phyloP scores from a whole-genome alignment of 2,113 vertebrate species.

The Heterotis niloticus region DNA sequence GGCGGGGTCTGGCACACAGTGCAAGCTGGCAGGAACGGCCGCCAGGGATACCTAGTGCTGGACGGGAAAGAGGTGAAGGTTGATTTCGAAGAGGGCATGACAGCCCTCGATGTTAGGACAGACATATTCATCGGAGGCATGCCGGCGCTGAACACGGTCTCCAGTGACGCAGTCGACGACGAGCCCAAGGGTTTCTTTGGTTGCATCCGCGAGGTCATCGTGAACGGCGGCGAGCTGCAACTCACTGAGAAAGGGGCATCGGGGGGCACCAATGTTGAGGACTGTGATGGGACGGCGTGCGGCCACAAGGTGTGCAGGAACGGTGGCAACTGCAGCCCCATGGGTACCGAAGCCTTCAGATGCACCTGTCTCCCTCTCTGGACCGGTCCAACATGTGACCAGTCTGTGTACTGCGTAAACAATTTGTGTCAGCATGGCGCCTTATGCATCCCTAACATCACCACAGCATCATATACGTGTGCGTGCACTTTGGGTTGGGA shows the following conservation, averaged over 20 bases:
- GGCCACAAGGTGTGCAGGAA: conserved; percentile 76
- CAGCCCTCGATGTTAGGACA: conserved; percentile 60
- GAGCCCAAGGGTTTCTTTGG: conserved; percentile 71
- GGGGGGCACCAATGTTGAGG: conserved; percentile 71
- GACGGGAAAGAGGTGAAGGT: conserved; percentile 58
- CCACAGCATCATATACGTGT: conserved; percentile 62
- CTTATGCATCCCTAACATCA: conserved; percentile 56
- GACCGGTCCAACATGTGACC: conserved; percentile 66
- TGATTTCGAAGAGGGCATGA: conserved; percentile 61
- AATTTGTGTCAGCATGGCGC: conserved; percentile 62
- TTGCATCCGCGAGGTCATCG: conserved; percentile 64
- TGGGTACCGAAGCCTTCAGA: conserved; percentile 48
- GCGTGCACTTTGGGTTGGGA: conserved; percentile 69
- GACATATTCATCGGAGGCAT: conserved; percentile 77
- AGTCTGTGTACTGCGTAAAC: conserved; percentile 60
- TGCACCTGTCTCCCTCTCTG: conserved; percentile 67
- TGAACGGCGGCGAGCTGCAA: conserved; percentile 70
- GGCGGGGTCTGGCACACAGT: conserved; percentile 68
- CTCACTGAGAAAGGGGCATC: conserved; percentile 66
- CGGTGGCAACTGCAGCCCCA: conserved; percentile 57
- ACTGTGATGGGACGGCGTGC: conserved; percentile 78
- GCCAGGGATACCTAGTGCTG: conserved; percentile 67
- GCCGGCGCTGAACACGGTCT: conserved; percentile 63
- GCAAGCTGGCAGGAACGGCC: conserved; percentile 66
- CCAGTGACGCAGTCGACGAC: conserved; percentile 60